These are phyloP conservation scores for Conger conger DNA, from an alignment of 2,113 vertebrate genomes.

Conservation along the genomic window DNA sequence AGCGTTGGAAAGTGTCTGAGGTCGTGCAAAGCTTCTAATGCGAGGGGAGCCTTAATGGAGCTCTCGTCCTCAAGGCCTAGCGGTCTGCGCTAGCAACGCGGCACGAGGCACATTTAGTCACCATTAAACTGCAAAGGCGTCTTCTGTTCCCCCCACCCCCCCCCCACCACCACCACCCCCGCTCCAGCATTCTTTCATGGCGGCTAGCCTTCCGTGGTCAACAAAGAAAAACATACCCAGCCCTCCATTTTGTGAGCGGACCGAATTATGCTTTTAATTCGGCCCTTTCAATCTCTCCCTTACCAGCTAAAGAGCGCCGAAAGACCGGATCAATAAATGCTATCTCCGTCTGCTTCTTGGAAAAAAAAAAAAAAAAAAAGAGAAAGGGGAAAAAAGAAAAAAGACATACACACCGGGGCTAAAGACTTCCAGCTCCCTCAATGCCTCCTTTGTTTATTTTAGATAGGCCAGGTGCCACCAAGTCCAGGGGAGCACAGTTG, in stretches of 20 bases:
- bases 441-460: background rate
- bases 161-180: background rate
- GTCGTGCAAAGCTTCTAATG: constrained; percentile 67
- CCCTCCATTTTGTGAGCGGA: background rate
- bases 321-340: background rate
- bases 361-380: constrained; percentile 7
- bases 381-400: background rate
- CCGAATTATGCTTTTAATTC: background rate
- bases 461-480: background rate
- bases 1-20: constrained; percentile 70
- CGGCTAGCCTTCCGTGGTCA: background rate
- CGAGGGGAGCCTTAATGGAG: constrained; percentile 62
- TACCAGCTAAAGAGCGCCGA: background rate
- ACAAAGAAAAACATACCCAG: background rate
- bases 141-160: background rate
- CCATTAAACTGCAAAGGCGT: background rate
- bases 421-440: background rate
- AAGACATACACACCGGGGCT: background rate
- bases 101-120: background rate
- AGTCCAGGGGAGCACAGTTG: no score
- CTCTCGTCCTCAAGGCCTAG: constrained; percentile 55
- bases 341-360: background rate
- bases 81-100: background rate
- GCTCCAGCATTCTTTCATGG: background rate
- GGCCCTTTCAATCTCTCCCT: background rate